Conservation (phyloP, 2,797 vertebrate species). For the Ceyx erithaca region DNA sequence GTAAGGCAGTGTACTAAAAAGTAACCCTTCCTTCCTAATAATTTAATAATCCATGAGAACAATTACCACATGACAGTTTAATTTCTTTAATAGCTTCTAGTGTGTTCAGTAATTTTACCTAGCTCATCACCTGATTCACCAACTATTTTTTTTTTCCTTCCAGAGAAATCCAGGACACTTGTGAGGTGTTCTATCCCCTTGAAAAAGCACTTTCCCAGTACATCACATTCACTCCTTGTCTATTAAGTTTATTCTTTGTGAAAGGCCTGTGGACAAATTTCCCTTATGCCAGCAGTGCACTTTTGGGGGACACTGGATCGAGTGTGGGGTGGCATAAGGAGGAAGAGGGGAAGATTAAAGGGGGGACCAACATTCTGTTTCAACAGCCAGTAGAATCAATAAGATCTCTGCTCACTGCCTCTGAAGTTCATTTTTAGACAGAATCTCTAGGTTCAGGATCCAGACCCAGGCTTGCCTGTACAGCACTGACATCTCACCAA, state of each 20-base stretch:
- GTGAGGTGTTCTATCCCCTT: background rate
- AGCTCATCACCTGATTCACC: background rate
- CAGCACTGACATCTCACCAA: background rate
- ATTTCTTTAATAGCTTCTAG: background rate
- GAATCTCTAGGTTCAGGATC: background rate
- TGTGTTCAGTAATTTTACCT: background rate
- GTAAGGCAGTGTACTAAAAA: background rate
- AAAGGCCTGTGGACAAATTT: background rate
- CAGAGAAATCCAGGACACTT: background rate
- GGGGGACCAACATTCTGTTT: background rate
- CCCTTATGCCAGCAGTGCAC: background rate
- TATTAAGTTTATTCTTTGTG: background rate
- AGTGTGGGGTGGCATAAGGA: rapidly evolving
- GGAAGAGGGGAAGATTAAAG: background rate
- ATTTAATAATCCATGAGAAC: background rate
- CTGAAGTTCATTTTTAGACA: background rate
- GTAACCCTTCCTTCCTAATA: background rate
- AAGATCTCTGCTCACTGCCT: background rate
- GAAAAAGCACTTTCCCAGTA: background rate
- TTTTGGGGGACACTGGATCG: background rate
- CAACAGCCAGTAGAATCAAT: background rate
- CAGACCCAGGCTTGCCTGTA: background rate
- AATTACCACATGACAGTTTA: background rate
- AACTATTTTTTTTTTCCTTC: background rate
- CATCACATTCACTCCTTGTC: background rate